phyloP scores from a whole-genome alignment of 2,888 invertebrate species.

The Alloscopus bannaensis region DNA sequence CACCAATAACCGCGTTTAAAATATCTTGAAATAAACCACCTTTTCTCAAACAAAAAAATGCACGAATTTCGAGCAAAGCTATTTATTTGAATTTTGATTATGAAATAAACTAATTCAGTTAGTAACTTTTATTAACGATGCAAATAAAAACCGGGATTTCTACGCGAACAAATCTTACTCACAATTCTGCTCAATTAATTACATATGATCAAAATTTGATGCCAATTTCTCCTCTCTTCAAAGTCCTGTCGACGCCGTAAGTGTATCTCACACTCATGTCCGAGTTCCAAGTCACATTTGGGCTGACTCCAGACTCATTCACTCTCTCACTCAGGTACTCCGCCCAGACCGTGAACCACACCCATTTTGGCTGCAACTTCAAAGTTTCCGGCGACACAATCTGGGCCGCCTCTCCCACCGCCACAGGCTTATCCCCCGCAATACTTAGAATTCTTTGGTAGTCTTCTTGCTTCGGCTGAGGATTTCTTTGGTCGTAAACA shows the following conservation, averaged over 20 bases:
- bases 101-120: too few relatives aligned
- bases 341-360: slow-evolving; percentile 70
- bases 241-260: slow-evolving; percentile 54
- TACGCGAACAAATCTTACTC: too few relatives aligned
- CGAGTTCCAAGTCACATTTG: slow-evolving; percentile 59
- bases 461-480: slow-evolving; percentile 51
- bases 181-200: too few relatives aligned
- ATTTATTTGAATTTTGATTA: too few relatives aligned
- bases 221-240: slow-evolving; percentile 63
- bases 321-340: slow-evolving; percentile 68
- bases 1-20: too few relatives aligned
- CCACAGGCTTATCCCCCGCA: slow-evolving; percentile 65
- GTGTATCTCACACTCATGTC: slow-evolving; percentile 58
- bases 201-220: too few relatives aligned
- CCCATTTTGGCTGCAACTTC: slow-evolving; percentile 55
- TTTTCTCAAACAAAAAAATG: too few relatives aligned
- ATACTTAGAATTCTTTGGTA: slow-evolving; percentile 63
- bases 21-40: too few relatives aligned
- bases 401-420: slow-evolving; percentile 65
- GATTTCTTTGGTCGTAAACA: slow-evolving; percentile 64
- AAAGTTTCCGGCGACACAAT: slow-evolving; percentile 62
- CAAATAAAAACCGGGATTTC: too few relatives aligned
- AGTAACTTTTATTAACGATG: too few relatives aligned
- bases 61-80: too few relatives aligned
- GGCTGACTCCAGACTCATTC: too few relatives aligned